Conservation (phyloP, 35 echinoderm and acorn worm species). For the Patiria miniata region DNA sequence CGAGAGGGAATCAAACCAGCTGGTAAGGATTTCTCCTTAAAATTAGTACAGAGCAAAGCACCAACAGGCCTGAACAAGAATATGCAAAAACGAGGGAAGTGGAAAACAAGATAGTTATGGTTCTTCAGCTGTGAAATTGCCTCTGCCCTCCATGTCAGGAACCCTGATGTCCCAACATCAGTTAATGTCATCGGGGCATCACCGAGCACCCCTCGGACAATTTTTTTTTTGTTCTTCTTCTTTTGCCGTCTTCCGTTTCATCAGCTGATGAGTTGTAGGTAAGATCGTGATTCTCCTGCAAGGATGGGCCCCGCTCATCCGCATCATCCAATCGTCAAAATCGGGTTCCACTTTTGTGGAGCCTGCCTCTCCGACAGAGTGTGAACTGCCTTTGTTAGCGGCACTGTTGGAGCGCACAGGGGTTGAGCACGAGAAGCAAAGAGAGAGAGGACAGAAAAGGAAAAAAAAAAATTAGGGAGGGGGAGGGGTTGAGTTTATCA, state of each 20-base stretch:
- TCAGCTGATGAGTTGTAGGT: slow-evolving; percentile 11
- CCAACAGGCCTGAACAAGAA: not conserved
- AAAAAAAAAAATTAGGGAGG: not conserved
- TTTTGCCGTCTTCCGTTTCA: slow-evolving; percentile 14
- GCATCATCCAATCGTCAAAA: slow-evolving; percentile 20
- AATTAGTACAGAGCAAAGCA: not conserved
- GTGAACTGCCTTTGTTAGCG: not conserved
- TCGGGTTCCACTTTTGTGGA: slow-evolving; percentile 23
- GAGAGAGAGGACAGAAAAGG: not conserved
- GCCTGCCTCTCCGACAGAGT: not conserved
- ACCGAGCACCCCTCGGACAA: not conserved
- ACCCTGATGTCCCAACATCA: slow-evolving; percentile 9
- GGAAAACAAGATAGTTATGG: slow-evolving; percentile 26
- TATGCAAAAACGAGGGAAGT: not conserved
- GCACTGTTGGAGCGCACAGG: not conserved
- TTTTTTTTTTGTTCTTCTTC: not conserved
- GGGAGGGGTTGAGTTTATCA: not conserved
- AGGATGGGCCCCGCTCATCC: slow-evolving; percentile 5
- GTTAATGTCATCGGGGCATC: slow-evolving; percentile 22
- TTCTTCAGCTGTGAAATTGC: slow-evolving; percentile 15
- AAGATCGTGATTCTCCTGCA: slow-evolving; percentile 20
- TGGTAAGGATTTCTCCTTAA: too few species aligned
- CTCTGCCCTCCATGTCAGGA: not conserved
- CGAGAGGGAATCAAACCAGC: not conserved
- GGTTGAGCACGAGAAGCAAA: not conserved